Conservation (phyloP, 2,888 invertebrate genomes). For the Apeira syringaria region DNA sequence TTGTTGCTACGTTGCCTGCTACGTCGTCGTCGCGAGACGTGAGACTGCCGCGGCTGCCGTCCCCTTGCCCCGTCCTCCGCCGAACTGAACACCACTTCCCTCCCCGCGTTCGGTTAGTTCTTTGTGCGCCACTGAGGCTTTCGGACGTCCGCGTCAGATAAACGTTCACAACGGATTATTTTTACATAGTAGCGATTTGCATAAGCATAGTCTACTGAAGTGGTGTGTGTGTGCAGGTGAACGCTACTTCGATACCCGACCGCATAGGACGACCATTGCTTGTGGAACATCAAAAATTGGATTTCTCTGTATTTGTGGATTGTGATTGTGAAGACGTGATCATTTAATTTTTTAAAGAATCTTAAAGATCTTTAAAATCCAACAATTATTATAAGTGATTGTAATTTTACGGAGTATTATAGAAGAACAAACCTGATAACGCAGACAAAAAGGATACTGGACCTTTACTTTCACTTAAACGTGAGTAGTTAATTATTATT, state of each 20-base stretch:
- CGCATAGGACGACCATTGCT: conserved; percentile 52
- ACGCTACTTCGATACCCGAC: conserved; percentile 55
- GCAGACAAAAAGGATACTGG: conserved; percentile 15
- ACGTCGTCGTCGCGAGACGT: conserved; percentile 59
- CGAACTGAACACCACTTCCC: conserved; percentile 55
- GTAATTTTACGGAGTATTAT: conserved; percentile 31
- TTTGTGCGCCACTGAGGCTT: conserved; percentile 75
- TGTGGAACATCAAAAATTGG: conserved; percentile 37
- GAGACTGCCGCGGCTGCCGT: conserved; percentile 66
- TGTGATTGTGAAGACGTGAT: conserved; percentile 59
- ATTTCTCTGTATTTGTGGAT: conserved; percentile 43
- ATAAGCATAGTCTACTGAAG: conserved; percentile 56
- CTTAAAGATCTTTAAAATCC: conserved; percentile 32
- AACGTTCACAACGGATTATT: conserved; percentile 50
- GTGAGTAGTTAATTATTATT: too few species aligned
- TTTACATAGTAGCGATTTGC: conserved; percentile 60
- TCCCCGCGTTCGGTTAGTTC: conserved; percentile 81
- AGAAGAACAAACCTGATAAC: conserved; percentile 26
- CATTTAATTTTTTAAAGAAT: conserved; percentile 33
- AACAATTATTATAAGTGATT: conserved; percentile 32
- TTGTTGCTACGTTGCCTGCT: conserved; percentile 77
- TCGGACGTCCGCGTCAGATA: conserved; percentile 61
- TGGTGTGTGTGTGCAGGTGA: conserved; percentile 64
- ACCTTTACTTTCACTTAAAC: conserved; percentile 21
- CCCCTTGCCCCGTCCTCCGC: conserved; percentile 55